Percentiles rank a stretch among this genome's conserved stretches.
Conservation (phyloP, 2,113 vertebrate species). For the Collichthys lucidus region DNA sequence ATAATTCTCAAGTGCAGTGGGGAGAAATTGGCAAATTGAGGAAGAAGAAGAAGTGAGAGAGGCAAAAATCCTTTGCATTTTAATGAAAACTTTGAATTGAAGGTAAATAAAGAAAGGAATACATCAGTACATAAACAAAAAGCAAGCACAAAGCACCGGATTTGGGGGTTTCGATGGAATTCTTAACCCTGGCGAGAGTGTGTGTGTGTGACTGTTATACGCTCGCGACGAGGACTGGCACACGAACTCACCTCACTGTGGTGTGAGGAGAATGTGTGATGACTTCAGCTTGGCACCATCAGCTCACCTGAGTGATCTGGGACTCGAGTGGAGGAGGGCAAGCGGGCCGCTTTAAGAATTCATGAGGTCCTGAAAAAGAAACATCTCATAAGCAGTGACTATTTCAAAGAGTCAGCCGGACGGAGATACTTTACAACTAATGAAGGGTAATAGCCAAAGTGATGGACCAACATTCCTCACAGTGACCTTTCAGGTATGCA, state of each 20-base stretch:
- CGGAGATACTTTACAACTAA: conserved; percentile 61
- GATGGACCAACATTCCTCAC: conserved; percentile 64
- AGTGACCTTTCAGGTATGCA: conserved; percentile 76
- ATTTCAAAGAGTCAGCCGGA: conserved; percentile 64
- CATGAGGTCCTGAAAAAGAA: conserved; percentile 60
- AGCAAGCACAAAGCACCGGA: conserved; percentile 42
- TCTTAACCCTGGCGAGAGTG: conserved; percentile 42
- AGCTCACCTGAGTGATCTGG: conserved; percentile 47
- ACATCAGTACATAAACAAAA: conserved; percentile 60
- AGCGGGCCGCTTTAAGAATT: conserved; percentile 63
- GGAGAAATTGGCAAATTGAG: conserved; percentile 69
- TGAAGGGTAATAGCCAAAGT: conserved; percentile 71
- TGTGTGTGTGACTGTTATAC: conserved; percentile 17
- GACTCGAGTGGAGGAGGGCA: conserved; percentile 30
- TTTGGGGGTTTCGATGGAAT: conserved; percentile 71
- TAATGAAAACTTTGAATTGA: conserved; percentile 79
- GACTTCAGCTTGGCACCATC: conserved; percentile 41
- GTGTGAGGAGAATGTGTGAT: conserved; percentile 61
- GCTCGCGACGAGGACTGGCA: conserved; percentile 15
- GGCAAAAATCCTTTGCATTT: conserved; percentile 80
- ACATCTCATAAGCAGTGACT: conserved; percentile 39
- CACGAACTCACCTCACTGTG: conserved; percentile 8
- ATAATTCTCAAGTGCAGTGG: conserved; percentile 75
- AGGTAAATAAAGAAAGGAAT: conserved; percentile 71
- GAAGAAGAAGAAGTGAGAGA: conserved; percentile 60